phyloP scores from a whole-genome alignment of 1,140 invertebrate species.

The Drosophila varians region DNA sequence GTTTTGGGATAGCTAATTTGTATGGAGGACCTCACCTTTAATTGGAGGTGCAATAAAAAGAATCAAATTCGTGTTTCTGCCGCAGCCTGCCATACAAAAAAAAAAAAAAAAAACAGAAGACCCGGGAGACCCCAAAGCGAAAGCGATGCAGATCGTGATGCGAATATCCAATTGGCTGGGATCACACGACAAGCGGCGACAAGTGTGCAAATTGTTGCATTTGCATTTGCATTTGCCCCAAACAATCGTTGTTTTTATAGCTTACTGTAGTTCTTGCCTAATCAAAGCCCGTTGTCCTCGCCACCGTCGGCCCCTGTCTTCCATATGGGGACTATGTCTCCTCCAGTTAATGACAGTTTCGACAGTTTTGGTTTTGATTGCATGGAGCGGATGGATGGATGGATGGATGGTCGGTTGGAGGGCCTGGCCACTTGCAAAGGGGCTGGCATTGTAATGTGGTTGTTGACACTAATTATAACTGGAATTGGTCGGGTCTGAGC shows the following conservation, averaged over 20 bases:
- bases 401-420: background rate
- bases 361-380: conserved; percentile 78
- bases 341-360: conserved; percentile 70
- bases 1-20: conserved; percentile 30
- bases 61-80: conserved; percentile 47
- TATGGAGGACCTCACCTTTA: conserved; percentile 35
- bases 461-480: conserved; percentile 82
- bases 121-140: conserved; percentile 28
- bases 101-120: conserved; percentile 41
- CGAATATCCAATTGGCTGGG: conserved; percentile 43
- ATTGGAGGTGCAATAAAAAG: conserved; percentile 64
- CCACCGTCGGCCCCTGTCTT: conserved; percentile 18
- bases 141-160: conserved; percentile 67
- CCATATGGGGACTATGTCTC: conserved; percentile 38
- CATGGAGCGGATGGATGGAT: conserved; percentile 28
- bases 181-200: conserved; percentile 30
- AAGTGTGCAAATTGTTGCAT: conserved; percentile 60
- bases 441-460: conserved; percentile 73
- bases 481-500: conserved; percentile 62
- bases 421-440: background rate
- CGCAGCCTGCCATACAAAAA: conserved; percentile 42
- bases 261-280: conserved; percentile 62
- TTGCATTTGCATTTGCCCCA: conserved; percentile 55
- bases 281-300: conserved; percentile 25
- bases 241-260: conserved; percentile 29